A percentile compares a stretch with the other conserved stretches of the same genome.
These are phyloP conservation scores for Scylla paramamosain DNA, from an alignment of 1,140 invertebrate species.

Conservation along the genomic window DNA sequence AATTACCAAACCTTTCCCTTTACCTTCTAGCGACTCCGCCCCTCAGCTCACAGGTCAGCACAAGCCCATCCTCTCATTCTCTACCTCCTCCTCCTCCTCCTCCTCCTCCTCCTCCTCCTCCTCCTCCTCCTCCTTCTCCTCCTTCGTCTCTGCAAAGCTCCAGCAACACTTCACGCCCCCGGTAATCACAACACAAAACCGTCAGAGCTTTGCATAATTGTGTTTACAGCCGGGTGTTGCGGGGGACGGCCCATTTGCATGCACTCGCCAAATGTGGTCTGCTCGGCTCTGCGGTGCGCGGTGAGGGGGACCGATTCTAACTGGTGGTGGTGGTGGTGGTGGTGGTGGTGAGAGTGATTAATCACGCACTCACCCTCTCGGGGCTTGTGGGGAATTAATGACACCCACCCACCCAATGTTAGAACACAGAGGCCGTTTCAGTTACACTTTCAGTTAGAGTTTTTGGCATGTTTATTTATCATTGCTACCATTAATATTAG, in stretches of 20 bases:
- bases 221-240: conserved; percentile 11
- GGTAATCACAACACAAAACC: conserved; percentile 12
- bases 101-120: too few species aligned
- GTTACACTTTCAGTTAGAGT: background rate
- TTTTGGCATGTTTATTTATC: too few species aligned
- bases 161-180: background rate
- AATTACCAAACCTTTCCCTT: background rate
- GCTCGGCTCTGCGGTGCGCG: background rate
- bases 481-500: background rate
- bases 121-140: background rate
- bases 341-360: background rate
- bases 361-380: background rate
- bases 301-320: background rate
- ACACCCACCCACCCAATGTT: background rate
- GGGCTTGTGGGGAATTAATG: background rate
- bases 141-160: too few species aligned
- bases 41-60: too few species aligned
- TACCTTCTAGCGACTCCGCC: background rate
- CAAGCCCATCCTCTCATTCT: too few species aligned
- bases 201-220: conserved; percentile 13
- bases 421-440: background rate
- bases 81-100: background rate
- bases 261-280: background rate
- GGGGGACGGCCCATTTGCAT: background rate
- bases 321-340: background rate